Evolutionary conservation across 2,797 vertebrate genomes (phyloP).

Genomic region (Cyprinella venusta): DNA sequence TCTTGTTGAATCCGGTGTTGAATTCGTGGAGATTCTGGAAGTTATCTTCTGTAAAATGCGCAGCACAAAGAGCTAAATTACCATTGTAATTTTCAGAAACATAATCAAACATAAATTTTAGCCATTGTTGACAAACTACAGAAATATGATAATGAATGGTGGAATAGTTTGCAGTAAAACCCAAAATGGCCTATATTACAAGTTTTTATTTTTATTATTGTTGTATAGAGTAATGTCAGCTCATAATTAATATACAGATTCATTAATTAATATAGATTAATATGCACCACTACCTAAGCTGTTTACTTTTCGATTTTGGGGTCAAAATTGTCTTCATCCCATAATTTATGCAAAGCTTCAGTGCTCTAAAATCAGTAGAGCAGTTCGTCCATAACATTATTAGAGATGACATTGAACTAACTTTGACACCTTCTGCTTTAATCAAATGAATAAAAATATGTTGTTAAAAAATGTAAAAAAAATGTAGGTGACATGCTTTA

Average conservation of each 20-base stretch:
- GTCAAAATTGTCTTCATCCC: slow-evolving; percentile 17
- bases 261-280: too few relatives aligned
- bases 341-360: slow-evolving; percentile 37
- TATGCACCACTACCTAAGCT: background rate
- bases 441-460: background rate
- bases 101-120: too few relatives aligned
- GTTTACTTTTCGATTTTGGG: background rate
- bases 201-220: background rate
- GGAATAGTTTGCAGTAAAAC: background rate
- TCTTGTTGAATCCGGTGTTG: too few relatives aligned
- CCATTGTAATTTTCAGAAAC: too few relatives aligned
- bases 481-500: background rate
- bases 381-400: slow-evolving; percentile 41
- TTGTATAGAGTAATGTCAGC: background rate
- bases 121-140: too few relatives aligned
- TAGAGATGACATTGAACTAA: slow-evolving; percentile 27
- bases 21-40: too few relatives aligned
- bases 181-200: background rate
- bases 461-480: too few relatives aligned
- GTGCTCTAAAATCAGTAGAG: slow-evolving; percentile 32
- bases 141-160: too few relatives aligned
- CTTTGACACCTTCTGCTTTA: slow-evolving; percentile 15
- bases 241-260: background rate
- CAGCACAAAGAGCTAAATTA: too few relatives aligned
- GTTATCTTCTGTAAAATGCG: too few relatives aligned